Base-by-base conservation (phyloP, 2,797 vertebrate species). In the Lemur catta region DNA sequence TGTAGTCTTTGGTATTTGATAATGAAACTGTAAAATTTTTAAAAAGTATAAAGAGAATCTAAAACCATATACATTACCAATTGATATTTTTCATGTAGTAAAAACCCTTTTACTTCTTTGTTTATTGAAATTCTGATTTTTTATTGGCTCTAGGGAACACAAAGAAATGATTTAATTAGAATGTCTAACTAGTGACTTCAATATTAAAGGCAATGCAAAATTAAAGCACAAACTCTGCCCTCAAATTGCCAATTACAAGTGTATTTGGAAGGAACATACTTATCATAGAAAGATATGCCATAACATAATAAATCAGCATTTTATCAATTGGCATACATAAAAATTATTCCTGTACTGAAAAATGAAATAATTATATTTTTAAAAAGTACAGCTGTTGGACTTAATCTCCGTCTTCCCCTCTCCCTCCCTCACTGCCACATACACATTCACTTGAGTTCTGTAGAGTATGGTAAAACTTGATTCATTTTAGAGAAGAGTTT, bases 121-220 rank as follows among this genome's bases (percentile, higher is more conserved):
- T 75, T 97, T 86, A 86, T 35, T 43, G 20, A 94, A 95, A 93
- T 84, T 82, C 30, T 86, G 33, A 91, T 43, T 96, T 96, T 89
- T 94, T 8, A 95, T 43, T 93, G 59, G 38, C 46, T 87, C 1
- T 55, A 78, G 69, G 57, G 22, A 85, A 91, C 57, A 95, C 48
- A 91, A 74, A 95, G 35, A 84, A 93, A 74, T 75, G 4, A 84
- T 67, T 63, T 82, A 80, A 63, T 69, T 69, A 92, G 65, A 20
- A 92, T 87, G 63, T 4, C n/a, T 46, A 92, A 35, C 17, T 35
- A 92, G 28, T 72, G 74, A 91, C 71, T 93, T 93, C 59, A 92
- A 76, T 76, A 93, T 71, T 76, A 76, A 95, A 97, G 92, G 28
- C n/a, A 91, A 48, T 63, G 26, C 13, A 97, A 87, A 92, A 65